Base-by-base conservation (phyloP, 2,113 vertebrate genomes). In the Tonatia bakeri region DNA sequence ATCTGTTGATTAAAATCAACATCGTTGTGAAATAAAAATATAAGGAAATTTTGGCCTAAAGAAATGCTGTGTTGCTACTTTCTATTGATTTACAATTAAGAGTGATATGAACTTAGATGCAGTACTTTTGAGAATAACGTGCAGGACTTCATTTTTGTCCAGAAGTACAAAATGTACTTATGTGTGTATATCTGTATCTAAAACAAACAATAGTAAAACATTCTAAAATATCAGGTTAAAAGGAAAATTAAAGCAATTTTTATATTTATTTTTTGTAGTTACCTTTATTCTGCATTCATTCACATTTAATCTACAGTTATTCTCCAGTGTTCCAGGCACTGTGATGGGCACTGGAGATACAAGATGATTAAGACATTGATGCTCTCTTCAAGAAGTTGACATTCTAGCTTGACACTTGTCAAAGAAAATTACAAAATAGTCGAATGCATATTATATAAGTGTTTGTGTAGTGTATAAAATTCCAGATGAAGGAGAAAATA, bases 1-100 rank as follows among this genome's bases (percentile, higher is more conserved):
- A n/a, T 85, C 10, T n/a, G 86, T 43, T 91, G 43, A 96, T 83
- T 87, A 95, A 90, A 91, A 95, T 81, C 47, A 95, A 50, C 2
- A 43, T 14, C 4, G 54, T 43, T 69, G 10, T 3, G 65, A 90
- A 91, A 59, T 81, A 13, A 82, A 24, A 24, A 64, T 83, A 82
- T 15, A 12, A 80, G 9, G 1, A 38, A 67, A 40, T 17, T 70
- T 79, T 87, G 97, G 11, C 1, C 75, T 91, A 9, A 93, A 67
- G 47, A 94, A 96, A 12, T 12, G 17, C 33, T 40, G 9, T 22
- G 19, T 90, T 70, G 87, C 67, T 9, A 22, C 5, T 13, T 87
- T 72, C n/a, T 36, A 36, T 61, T 52, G 84, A 95, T 65, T 95
- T 92, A 92, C 7, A 95, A 0, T 72, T 19, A 85, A 17, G 6